Base-by-base conservation (phyloP, 2,797 vertebrate species). In the Chelmon rostratus region DNA sequence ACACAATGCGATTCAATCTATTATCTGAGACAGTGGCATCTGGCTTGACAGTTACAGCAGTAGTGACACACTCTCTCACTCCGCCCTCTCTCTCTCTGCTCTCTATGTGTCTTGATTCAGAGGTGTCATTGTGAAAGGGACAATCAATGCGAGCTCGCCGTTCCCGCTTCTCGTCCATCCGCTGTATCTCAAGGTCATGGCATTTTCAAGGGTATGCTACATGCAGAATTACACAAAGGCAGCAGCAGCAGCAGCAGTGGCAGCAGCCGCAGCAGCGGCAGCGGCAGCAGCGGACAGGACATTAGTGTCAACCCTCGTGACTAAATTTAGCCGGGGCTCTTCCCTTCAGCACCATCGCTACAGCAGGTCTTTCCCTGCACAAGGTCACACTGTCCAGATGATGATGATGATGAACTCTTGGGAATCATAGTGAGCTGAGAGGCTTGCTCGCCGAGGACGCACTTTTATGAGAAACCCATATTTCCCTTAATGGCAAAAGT, bases 141-240 rank as follows among this genome's bases (percentile, higher is more conserved):
- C 85, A 67, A 91, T 91, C 87, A 86, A 89, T 86, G 74, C 8
- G 2, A 70, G 63, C 81, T 73, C 7, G 31, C 21, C 6, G 7
- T 63, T 78, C 72, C 71, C 46, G 53, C 57, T 75, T 68, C 62
- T 38, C 19, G 37, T 69, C 59, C 73, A 63, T 68, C 44, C 46
- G 76, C 59, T 82, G 62, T 80, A 64, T 66, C 77, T 91, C 91
- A 94, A 94, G 92, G 92, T 94, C 86, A 81, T 6, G 64, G 63
- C 62, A 68, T 87, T 81, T 91, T 82, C 78, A 89, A 78, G 78
- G 83, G 72, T 70, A 61, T 35, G 40, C 69, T 75, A 15, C 76
- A 81, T 85, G 54, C 63, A 86, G 72, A 87, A 86, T 82, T 78
- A 73, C 72, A 73, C 57, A 83, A 68, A 61, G 38, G 78, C 71